phyloP scores from a whole-genome alignment of 2,888 invertebrate genomes.

The Empis stercorea region DNA sequence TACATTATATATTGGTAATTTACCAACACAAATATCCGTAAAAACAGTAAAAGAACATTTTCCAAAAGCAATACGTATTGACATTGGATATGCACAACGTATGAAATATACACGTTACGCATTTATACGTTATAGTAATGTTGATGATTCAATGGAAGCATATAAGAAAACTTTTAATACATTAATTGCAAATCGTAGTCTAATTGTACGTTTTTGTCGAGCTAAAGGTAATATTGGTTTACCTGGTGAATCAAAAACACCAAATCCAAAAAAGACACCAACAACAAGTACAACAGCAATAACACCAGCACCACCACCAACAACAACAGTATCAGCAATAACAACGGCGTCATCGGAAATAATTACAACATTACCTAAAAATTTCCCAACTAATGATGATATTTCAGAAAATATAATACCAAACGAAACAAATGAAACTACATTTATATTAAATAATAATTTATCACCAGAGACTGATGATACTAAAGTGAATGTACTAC shows the following conservation, averaged over 20 bases:
- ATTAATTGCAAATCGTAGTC: conserved; percentile 46
- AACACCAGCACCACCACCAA: too few relatives aligned
- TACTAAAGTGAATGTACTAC: conserved; percentile 14
- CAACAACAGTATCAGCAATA: too few relatives aligned
- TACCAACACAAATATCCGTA: conserved; percentile 49
- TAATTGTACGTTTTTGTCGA: conserved; percentile 51
- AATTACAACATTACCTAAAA: not conserved
- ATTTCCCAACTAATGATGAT: not conserved
- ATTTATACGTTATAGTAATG: conserved; percentile 47
- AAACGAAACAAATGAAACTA: not conserved
- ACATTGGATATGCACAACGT: conserved; percentile 53
- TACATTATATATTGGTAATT: conserved; percentile 53
- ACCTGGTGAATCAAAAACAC: conserved; percentile 36
- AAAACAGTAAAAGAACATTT: conserved; percentile 48
- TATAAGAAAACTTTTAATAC: conserved; percentile 45
- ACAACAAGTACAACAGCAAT: conserved; percentile 16
- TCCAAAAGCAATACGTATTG: conserved; percentile 46
- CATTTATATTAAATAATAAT: conserved; percentile 1
- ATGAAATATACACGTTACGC: conserved; percentile 56
- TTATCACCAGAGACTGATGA: conserved; percentile 7
- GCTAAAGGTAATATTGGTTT: conserved; percentile 45
- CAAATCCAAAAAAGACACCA: conserved; percentile 13
- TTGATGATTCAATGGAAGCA: conserved; percentile 47
- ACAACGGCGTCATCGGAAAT: conserved; percentile 7
- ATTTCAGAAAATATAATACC: not conserved